phyloP scores from a whole-genome alignment of 2,888 invertebrate genomes.

The Hyppa rectilinea region DNA sequence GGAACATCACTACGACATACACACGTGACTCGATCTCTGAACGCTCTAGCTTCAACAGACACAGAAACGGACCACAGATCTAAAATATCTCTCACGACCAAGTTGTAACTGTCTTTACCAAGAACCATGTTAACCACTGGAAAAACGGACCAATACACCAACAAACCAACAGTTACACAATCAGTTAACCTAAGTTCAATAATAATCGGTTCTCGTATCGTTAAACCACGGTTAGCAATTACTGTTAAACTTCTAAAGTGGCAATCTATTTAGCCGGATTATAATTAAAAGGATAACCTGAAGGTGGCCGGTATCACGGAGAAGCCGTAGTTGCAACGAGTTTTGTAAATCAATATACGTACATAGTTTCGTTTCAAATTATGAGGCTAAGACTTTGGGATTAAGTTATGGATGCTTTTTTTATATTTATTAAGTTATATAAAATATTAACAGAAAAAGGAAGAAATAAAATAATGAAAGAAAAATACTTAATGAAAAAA shows the following conservation, averaged over 20 bases:
- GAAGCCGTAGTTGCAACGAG: conserved; percentile 50
- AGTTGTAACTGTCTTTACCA: neutral
- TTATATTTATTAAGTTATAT: neutral
- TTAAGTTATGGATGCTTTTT: conserved; percentile 21
- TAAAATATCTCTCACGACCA: conserved; percentile 31
- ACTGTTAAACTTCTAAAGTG: conserved; percentile 55
- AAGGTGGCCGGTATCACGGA: conserved; percentile 26
- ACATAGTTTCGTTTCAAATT: conserved; percentile 16
- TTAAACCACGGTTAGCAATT: conserved; percentile 55
- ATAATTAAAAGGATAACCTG: conserved; percentile 60
- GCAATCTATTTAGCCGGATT: conserved; percentile 58
- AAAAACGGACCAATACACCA: conserved; percentile 2
- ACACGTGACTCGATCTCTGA: too few relatives aligned
- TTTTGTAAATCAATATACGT: conserved; percentile 48
- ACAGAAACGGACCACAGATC: conserved; percentile 13
- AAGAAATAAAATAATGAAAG: too few relatives aligned
- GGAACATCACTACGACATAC: too few relatives aligned
- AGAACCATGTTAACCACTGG: conserved; percentile 1
- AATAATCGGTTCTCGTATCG: conserved; percentile 43
- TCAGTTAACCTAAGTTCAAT: conserved; percentile 52
- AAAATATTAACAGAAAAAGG: too few relatives aligned
- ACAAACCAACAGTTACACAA: conserved; percentile 18
- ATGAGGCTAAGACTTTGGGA: conserved; percentile 2
- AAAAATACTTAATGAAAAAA: too few relatives aligned
- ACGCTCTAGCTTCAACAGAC: conserved; percentile 3